phyloP scores from a whole-genome alignment of 1,140 invertebrate genomes.

The Ephestia elutella region DNA sequence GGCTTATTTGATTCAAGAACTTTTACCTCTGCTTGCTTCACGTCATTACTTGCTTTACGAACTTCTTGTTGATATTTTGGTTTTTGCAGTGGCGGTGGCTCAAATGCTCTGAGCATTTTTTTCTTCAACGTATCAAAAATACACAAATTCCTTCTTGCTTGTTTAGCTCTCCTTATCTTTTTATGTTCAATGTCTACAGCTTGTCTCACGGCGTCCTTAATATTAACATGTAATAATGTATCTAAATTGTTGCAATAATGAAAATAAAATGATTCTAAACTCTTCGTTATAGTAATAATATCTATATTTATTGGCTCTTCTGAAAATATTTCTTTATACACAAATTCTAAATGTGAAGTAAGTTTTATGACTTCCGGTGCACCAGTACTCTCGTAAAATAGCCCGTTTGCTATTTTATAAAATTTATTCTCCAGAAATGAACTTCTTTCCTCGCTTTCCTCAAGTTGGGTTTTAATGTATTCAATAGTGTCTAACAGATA shows the following conservation, averaged over 20 bases:
- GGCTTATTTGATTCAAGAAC: background rate
- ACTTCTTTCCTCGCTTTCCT: conserved; percentile 34
- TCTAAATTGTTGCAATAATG: conserved; percentile 48
- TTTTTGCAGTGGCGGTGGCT: conserved; percentile 10
- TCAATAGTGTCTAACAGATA: conserved; percentile 33
- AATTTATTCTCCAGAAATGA: conserved; percentile 42
- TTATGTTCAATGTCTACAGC: conserved; percentile 32
- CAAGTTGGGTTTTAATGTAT: conserved; percentile 35
- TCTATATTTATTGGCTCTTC: conserved; percentile 50
- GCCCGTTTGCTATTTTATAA: conserved; percentile 45
- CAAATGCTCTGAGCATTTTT: conserved; percentile 38
- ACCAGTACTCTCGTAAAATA: conserved; percentile 50
- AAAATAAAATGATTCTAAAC: conserved; percentile 48
- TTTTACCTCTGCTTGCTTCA: background rate
- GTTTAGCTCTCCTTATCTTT: conserved; percentile 35
- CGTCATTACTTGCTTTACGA: background rate
- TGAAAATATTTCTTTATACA: conserved; percentile 45
- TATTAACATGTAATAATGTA: conserved; percentile 29
- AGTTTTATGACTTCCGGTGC: conserved; percentile 49
- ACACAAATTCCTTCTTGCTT: conserved; percentile 44
- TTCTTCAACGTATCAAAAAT: conserved; percentile 43
- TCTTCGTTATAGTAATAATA: conserved; percentile 37
- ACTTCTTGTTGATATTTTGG: background rate
- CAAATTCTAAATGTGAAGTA: conserved; percentile 50
- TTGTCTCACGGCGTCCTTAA: conserved; percentile 38